These are phyloP conservation scores for Strix aluco DNA, from an alignment of 2,113 vertebrate species.

Conservation along the genomic window DNA sequence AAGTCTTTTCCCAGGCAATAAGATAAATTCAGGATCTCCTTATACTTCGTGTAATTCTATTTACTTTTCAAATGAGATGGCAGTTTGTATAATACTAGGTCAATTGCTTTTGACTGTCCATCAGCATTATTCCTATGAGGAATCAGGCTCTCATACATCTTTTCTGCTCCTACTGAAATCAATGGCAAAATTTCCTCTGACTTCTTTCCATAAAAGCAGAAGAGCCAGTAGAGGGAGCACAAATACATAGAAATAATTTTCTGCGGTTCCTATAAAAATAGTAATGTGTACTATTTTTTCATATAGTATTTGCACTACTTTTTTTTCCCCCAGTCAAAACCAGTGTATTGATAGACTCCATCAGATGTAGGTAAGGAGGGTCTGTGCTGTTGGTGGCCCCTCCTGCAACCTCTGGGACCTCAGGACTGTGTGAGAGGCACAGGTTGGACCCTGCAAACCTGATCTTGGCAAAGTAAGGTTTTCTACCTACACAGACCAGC, in stretches of 20 bases:
- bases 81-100: not conserved
- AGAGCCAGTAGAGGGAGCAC: conserved; percentile 62
- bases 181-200: not conserved
- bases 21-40: not conserved
- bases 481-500: not conserved
- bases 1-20: not conserved
- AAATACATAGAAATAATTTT: conserved; percentile 22
- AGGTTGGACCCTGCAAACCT: not conserved
- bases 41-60: not conserved
- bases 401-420: not conserved
- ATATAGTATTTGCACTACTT: not conserved
- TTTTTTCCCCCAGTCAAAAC: not conserved
- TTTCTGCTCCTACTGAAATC: not conserved
- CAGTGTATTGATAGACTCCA: not conserved
- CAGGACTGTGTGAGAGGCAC: not conserved
- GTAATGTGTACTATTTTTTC: not conserved
- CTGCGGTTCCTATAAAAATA: not conserved
- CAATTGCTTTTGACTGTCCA: not conserved
- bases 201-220: not conserved
- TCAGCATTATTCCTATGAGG: not conserved
- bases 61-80: not conserved
- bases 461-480: not conserved
- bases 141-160: not conserved
- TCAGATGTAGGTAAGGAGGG: not conserved
- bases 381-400: not conserved